Percentiles rank a stretch among this genome's conserved stretches.
Evolutionary conservation across 1,140 invertebrate genomes (phyloP).

Genomic region (Lepidurus packardi): DNA sequence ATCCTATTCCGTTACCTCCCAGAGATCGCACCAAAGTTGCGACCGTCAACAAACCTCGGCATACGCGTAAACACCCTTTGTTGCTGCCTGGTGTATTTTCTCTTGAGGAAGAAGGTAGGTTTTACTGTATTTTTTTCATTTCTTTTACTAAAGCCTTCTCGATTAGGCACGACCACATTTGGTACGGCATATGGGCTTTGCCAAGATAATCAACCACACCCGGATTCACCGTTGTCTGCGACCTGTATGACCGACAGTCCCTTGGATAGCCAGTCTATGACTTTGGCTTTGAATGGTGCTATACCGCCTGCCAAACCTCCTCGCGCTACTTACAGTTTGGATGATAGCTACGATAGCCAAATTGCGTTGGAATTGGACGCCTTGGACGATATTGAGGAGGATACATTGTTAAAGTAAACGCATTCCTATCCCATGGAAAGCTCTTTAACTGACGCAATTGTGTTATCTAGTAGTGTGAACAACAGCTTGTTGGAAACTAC

Average conservation of each 20-base stretch:
- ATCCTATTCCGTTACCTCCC: slow-evolving; percentile 75
- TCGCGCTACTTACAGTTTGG: slow-evolving; percentile 44
- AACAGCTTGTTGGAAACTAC: background rate
- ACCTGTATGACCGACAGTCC: slow-evolving; percentile 11
- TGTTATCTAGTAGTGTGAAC: background rate
- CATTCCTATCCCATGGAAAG: too few species aligned
- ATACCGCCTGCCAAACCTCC: slow-evolving; percentile 36
- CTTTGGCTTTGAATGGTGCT: slow-evolving; percentile 19
- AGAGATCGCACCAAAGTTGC: slow-evolving; percentile 66
- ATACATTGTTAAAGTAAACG: slow-evolving; percentile 15
- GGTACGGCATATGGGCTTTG: slow-evolving; percentile 29
- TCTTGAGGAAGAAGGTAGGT: slow-evolving; percentile 29
- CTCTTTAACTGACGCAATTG: background rate
- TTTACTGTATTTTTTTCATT: slow-evolving; percentile 2
- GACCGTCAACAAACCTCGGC: slow-evolving; percentile 59
- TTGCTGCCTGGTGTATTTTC: slow-evolving; percentile 57
- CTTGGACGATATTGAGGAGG: slow-evolving; percentile 50
- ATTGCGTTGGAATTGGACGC: slow-evolving; percentile 60
- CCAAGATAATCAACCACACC: slow-evolving; percentile 21
- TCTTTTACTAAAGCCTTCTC: background rate
- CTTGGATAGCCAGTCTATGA: slow-evolving; percentile 10
- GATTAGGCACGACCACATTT: slow-evolving; percentile 33
- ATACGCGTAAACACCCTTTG: slow-evolving; percentile 81
- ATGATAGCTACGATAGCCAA: slow-evolving; percentile 56
- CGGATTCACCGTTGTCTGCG: slow-evolving; percentile 27